These are phyloP conservation scores for Acromyrmex heyeri DNA, from an alignment of 1,140 invertebrate species.

Conservation along the genomic window DNA sequence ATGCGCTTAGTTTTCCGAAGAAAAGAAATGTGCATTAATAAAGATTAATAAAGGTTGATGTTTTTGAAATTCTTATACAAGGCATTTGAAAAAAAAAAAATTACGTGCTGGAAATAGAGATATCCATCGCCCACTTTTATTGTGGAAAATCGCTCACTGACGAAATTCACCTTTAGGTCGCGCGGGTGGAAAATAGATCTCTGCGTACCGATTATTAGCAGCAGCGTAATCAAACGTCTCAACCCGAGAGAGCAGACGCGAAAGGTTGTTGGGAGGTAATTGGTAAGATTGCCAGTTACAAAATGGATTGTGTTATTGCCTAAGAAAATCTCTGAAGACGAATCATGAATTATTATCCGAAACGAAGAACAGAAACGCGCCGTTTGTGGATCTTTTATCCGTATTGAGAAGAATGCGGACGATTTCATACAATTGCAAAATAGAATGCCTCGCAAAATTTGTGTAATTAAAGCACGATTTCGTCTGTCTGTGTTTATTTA, in stretches of 20 bases:
- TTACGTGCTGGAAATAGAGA: not conserved
- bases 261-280: conserved; percentile 53
- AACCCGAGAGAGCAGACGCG: conserved; percentile 12
- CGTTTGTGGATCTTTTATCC: not conserved
- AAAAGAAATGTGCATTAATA: no score
- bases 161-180: conserved; percentile 33
- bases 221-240: conserved; percentile 49
- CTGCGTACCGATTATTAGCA: conserved; percentile 37
- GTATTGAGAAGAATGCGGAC: not conserved
- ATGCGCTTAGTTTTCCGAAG: no score
- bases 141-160: conserved; percentile 40
- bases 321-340: conserved; percentile 40
- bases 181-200: conserved; percentile 31
- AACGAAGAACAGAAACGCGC: conserved; percentile 26
- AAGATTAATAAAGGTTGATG: not conserved
- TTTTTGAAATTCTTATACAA: not conserved
- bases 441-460: not conserved
- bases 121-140: not conserved
- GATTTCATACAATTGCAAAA: conserved; percentile 28
- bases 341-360: conserved; percentile 52
- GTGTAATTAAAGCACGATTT: conserved; percentile 16
- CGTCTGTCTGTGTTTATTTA: not conserved
- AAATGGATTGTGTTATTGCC: conserved; percentile 41
- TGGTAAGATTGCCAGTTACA: conserved; percentile 50
- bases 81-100: not conserved